Base-by-base conservation (phyloP, 2,113 vertebrate species). In the Cephalopterus ornatus region DNA sequence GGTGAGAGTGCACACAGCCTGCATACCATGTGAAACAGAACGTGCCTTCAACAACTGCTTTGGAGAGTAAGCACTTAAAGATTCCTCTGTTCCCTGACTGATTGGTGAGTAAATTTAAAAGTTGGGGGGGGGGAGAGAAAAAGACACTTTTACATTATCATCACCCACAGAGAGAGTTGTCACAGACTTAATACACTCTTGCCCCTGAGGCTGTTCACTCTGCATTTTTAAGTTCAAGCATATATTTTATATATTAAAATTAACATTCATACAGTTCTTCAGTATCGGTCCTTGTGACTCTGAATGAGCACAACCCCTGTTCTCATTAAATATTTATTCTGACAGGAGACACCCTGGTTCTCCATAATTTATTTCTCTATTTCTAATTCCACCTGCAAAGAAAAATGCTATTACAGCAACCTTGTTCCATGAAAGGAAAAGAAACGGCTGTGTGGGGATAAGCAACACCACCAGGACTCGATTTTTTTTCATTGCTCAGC, bases 301-400 rank as follows among this genome's bases (percentile, higher is more conserved):
- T 41, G 47, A 88, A 94, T 58, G 72, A 95, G 82, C 44, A 81
- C 61, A 86, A 53, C 47, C 63, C 85, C 77, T 92, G 79, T 75
- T 90, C 83, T 93, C 88, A 94, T 95, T 95, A 95, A 93, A 89
- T 63, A 94, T 96, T 96, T 86, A 95, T 91, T 84, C 72, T 74
- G 52, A 81, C 59, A 27, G 4, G 79, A 86, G 72, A 78, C 90
- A 92, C 41, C 17, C 28, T 55, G 33, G 68, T 47, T 67, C 33
- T 95, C 82, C n/a, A 53, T 88, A 78, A 95, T 90, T 95, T 88
- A 96, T 90, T 92, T 96, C 75, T 81, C 35, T 81, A 93, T 89
- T 92, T 88, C 56, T 32, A 88, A 86, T 84, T 93, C 82, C 0
- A 8, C 61, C 66, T 86, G 65, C 85, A 90, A 90, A 67, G 42